These are phyloP conservation scores for Drosophila nr. medialis DNA, from an alignment of 2,888 invertebrate genomes.

Conservation along the genomic window DNA sequence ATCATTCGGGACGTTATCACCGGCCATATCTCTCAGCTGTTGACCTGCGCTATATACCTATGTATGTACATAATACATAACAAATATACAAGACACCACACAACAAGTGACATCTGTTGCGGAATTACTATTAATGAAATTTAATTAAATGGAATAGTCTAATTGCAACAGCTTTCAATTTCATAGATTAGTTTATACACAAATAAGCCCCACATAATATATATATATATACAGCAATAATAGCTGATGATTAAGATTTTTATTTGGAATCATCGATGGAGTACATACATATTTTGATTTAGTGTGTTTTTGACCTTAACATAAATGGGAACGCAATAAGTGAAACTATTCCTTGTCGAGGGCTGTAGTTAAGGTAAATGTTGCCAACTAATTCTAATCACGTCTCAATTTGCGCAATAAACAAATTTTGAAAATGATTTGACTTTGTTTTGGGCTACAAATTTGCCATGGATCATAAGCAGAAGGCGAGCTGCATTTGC, in stretches of 20 bases:
- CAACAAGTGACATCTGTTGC: too few relatives aligned
- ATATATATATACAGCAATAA: not conserved
- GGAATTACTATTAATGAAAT: not conserved
- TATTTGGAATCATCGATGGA: not conserved
- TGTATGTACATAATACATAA: too few relatives aligned
- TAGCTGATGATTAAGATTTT: too few relatives aligned
- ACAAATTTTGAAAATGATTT: not conserved
- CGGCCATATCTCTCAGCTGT: not conserved
- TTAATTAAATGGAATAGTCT: not conserved
- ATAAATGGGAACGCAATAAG: not conserved
- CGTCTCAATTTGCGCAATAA: not conserved
- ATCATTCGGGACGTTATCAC: slow-evolving; percentile 3
- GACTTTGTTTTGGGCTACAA: not conserved
- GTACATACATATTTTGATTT: not conserved
- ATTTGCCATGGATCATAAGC: not conserved
- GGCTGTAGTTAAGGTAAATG: not conserved
- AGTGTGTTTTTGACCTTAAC: not conserved
- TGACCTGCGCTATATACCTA: slow-evolving; percentile 4
- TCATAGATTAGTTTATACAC: not conserved
- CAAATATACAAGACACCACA: too few relatives aligned
- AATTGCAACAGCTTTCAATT: not conserved
- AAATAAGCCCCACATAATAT: not conserved
- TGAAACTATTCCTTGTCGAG: not conserved
- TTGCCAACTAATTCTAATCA: not conserved
- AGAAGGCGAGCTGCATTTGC: not conserved